Evolutionary conservation across 37 sponge, comb jelly and placozoan species (phyloP), one percentile per base, ranked within the genome.

Genomic region (Beroe forskalii): DNA sequence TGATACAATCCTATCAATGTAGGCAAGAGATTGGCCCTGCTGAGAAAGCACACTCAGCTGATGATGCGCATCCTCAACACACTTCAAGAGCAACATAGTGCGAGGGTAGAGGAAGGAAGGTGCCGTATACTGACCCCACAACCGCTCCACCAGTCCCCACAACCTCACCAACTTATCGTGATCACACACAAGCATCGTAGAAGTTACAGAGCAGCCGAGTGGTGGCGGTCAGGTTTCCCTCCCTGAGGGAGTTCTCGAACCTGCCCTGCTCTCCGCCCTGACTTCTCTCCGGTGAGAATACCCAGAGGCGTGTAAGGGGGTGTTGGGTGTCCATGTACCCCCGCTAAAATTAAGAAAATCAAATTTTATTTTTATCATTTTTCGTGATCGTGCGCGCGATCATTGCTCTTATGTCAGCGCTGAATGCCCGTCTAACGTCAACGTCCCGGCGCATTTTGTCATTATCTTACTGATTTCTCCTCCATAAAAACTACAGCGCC

Each of bases 41-140:
- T 63, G 66, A 23, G 66, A 63, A 4, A 63, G 25, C 3, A 63
- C 66, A 19, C 20, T 63, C 14, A 63, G 14, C 25, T 63, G 66
- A 63, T 63, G 66, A 63, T 63, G 66, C 4, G 24, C 66, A 63
- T 63, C 66, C 2, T 63, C 66, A 20, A 63, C 25, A 20, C 66
- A 63, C 25, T 63, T 63, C 25, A 19, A 28, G 28, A 63, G n/a
- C 4, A 63, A 4, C 66, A 8, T 24, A 28, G 25, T 63, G 4
- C 66, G 9, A 30, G 24, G 25, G 25, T 63, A 63, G 25, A 30
- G 6, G n/a, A 28, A 28, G 25, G 66, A 63, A 19, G 66, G 66
- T 28, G 66, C 14, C 25, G 66, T 3, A 20, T 28, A 63, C 23
- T 63, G 28, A 63, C 28, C 6, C 66, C 66, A 63, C 66, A 28